Percentiles rank a stretch among this genome's conserved stretches.
Evolutionary conservation across 2,113 vertebrate genomes (phyloP).

Genomic region (Zosterops japonicus): DNA sequence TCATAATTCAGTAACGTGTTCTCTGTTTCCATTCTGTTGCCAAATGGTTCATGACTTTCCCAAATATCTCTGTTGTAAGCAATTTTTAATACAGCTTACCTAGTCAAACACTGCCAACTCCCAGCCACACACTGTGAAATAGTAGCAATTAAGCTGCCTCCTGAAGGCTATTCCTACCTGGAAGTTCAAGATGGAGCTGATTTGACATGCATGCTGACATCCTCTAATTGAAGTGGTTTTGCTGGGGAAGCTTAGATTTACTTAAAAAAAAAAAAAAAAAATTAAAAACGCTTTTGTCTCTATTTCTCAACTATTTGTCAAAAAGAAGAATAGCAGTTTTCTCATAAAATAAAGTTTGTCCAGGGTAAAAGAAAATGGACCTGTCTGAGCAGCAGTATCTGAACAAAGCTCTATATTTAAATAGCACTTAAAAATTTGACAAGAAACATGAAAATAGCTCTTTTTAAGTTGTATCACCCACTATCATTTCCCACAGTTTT

Average conservation of each 20-base stretch:
- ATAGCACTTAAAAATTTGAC: not conserved
- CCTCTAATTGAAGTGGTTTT: not conserved
- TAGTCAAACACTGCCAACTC: not conserved
- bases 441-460: not conserved
- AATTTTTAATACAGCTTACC: not conserved
- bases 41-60: not conserved
- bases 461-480: not conserved
- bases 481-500: not conserved
- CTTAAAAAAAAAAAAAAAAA: not conserved
- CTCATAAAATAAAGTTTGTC: not conserved
- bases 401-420: not conserved
- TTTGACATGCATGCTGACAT: not conserved
- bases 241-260: not conserved
- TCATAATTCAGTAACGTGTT: not conserved
- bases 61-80: not conserved
- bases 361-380: not conserved
- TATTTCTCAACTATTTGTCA: not conserved
- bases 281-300: not conserved
- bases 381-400: not conserved
- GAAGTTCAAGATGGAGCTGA: not conserved
- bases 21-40: not conserved
- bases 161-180: not conserved
- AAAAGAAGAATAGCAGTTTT: not conserved
- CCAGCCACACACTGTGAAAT: not conserved
- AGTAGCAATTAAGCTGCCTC: not conserved